Conservation (phyloP, 2,797 vertebrate genomes). For the Tauraco hartlaubi region DNA sequence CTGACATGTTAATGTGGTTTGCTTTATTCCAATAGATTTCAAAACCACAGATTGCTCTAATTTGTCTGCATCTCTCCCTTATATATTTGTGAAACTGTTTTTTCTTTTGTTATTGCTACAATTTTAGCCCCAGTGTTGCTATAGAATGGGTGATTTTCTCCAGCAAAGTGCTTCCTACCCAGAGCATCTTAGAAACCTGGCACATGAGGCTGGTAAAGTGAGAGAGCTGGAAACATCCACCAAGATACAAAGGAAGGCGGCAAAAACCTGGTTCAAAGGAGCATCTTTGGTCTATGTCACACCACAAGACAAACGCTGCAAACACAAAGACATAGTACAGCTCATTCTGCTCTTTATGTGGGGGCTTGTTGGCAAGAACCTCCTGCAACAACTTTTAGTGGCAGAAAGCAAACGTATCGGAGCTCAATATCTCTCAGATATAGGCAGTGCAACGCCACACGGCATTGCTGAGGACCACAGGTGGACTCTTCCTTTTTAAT, state of each 20-base stretch:
- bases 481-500: background rate
- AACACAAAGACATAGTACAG: background rate
- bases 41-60: slow-evolving; percentile 37
- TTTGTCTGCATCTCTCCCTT: background rate
- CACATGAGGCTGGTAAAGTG: background rate
- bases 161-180: background rate
- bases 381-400: background rate
- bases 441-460: background rate
- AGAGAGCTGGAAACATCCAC: background rate
- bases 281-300: background rate
- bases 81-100: background rate
- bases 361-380: background rate
- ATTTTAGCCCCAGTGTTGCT: background rate
- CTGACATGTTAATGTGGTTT: background rate
- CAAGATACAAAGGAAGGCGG: background rate
- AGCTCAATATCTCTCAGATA: background rate
- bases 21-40: slow-evolving; percentile 1
- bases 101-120: background rate
- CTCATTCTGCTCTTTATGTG: background rate
- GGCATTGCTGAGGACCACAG: background rate
- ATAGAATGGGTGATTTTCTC: background rate
- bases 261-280: background rate
- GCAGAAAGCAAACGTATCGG: background rate
- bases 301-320: background rate
- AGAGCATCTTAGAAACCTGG: background rate